These are phyloP conservation scores for Urocitellus parryii DNA, from an alignment of 2,113 vertebrate species.

Conservation along the genomic window DNA sequence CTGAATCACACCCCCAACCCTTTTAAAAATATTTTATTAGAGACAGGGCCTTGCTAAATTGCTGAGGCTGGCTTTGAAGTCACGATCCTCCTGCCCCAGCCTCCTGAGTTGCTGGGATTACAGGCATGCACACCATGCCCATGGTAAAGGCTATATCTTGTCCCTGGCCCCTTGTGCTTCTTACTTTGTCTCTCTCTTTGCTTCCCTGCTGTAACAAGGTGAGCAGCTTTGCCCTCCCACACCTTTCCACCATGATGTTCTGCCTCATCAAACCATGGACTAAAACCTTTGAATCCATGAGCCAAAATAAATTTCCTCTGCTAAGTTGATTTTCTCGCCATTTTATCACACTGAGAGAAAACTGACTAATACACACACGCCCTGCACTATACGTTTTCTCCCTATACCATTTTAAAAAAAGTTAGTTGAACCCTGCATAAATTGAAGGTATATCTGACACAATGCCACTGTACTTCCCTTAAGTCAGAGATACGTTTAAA, in stretches of 20 bases:
- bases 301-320: not conserved
- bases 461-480: not conserved
- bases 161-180: not conserved
- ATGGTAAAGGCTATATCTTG: not conserved
- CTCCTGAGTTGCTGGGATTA: no score
- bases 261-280: not conserved
- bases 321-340: not conserved
- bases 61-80: no score
- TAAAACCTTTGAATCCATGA: not conserved
- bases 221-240: not conserved
- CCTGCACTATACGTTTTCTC: not conserved
- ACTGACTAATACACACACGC: not conserved
- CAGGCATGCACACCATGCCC: no score
- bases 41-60: no score
- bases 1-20: no score
- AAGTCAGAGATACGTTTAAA: constrained; percentile 48
- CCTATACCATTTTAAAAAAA: not conserved
- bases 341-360: not conserved
- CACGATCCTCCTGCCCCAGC: no score
- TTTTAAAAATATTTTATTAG: no score
- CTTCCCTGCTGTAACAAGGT: not conserved
- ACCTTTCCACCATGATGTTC: not conserved
- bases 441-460: not conserved
- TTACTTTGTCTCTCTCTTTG: not conserved
- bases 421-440: not conserved